Percentiles rank a stretch among this genome's conserved stretches.
phyloP scores from a whole-genome alignment of 2,888 invertebrate genomes.

The Thymelicus acteon region DNA sequence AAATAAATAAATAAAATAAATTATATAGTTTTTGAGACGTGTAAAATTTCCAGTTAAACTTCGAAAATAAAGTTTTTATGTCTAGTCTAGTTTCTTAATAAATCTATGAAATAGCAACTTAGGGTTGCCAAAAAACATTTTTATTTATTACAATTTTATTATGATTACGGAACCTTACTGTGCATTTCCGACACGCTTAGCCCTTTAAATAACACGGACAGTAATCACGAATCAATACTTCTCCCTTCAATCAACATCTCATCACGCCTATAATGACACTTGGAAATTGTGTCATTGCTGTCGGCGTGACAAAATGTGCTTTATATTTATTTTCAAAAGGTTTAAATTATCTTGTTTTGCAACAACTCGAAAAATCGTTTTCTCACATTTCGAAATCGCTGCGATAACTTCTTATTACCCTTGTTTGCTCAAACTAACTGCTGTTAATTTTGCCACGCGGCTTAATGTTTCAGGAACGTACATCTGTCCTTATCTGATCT shows the following conservation, averaged over 20 bases:
- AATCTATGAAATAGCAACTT: too few species aligned
- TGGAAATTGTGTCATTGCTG: constrained; percentile 16
- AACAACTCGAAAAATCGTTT: not conserved
- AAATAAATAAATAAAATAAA: too few species aligned
- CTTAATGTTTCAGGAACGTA: constrained; percentile 61
- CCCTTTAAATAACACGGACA: constrained; percentile 5
- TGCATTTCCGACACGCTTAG: not conserved
- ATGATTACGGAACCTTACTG: not conserved
- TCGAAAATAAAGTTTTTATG: too few species aligned
- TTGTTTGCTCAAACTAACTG: constrained; percentile 70
- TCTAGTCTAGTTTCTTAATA: too few species aligned
- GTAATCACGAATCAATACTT: constrained; percentile 31
- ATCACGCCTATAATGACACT: constrained; percentile 34
- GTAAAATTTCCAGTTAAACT: too few species aligned
- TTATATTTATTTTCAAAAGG: not conserved
- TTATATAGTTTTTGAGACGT: too few species aligned
- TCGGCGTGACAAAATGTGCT: not conserved
- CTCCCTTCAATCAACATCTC: constrained; percentile 27
- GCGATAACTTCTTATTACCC: constrained; percentile 40
- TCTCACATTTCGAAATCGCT: constrained; percentile 32
- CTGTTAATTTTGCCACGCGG: constrained; percentile 69
- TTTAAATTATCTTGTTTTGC: not conserved
- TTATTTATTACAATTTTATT: not conserved
- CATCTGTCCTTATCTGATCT: constrained; percentile 49
- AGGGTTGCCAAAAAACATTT: too few species aligned